A percentile compares a stretch with the other conserved stretches of the same genome.
Evolutionary conservation across 2,797 vertebrate species (phyloP).

Genomic region (Melanotaenia trifasciata): DNA sequence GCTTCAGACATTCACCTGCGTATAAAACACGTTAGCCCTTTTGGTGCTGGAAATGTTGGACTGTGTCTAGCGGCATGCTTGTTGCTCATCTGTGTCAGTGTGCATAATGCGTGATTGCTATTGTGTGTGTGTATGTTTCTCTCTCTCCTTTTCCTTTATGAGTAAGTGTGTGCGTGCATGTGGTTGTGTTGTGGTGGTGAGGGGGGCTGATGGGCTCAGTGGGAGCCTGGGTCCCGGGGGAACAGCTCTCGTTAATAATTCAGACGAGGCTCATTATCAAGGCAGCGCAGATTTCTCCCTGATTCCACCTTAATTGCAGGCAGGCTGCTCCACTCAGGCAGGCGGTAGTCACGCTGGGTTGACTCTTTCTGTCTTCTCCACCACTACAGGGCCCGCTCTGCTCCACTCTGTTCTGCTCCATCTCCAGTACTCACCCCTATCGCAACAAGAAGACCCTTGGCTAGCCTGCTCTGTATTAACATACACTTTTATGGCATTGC

Average conservation of each 20-base stretch:
- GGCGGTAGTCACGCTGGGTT: constrained; percentile 84
- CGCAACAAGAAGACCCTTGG: constrained; percentile 61
- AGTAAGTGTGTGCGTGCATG: constrained; percentile 48
- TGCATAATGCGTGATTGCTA: constrained; percentile 61
- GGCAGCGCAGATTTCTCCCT: constrained; percentile 88
- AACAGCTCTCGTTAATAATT: constrained; percentile 89
- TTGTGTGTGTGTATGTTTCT: constrained; percentile 37
- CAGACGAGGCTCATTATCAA: constrained; percentile 90
- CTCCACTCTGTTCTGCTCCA: constrained; percentile 67
- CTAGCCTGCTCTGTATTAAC: constrained; percentile 50
- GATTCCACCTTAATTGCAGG: constrained; percentile 90
- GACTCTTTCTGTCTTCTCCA: constrained; percentile 72
- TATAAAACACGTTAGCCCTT: constrained; percentile 52
- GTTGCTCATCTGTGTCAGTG: constrained; percentile 69
- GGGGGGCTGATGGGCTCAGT: constrained; percentile 83
- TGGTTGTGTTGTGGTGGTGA: constrained; percentile 69
- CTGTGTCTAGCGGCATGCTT: constrained; percentile 57
- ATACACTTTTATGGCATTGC: constrained; percentile 50
- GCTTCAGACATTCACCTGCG: constrained; percentile 46
- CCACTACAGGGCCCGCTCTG: constrained; percentile 66
- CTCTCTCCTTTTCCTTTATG: constrained; percentile 40
- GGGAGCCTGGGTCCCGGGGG: constrained; percentile 83
- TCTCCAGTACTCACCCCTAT: constrained; percentile 63
- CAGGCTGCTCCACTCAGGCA: constrained; percentile 85
- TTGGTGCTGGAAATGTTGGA: constrained; percentile 40